These are phyloP conservation scores for Cinclus mexicanus DNA, from an alignment of 2,113 vertebrate species.

Conservation along the genomic window DNA sequence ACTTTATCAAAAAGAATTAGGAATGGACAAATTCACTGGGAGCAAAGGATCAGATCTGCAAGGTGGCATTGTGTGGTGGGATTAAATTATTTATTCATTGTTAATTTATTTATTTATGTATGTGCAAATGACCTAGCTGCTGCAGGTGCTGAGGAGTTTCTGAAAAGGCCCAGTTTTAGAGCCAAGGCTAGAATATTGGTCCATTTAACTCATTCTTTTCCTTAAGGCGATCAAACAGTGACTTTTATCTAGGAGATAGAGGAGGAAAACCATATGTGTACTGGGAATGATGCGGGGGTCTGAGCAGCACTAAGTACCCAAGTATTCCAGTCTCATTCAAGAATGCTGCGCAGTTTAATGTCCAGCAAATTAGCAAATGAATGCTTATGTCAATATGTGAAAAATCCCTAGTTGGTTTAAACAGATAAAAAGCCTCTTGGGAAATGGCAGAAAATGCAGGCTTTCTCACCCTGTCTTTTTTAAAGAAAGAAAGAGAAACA, in stretches of 20 bases:
- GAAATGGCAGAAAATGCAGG: conserved; percentile 63
- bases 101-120: conserved; percentile 88
- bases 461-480: conserved; percentile 46
- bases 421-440: conserved; percentile 72
- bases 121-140: conserved; percentile 81
- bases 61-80: conserved; percentile 78
- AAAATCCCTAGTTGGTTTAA: conserved; percentile 77
- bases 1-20: conserved; percentile 85
- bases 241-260: conserved; percentile 78
- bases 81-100: conserved; percentile 89
- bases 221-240: conserved; percentile 81
- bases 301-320: conserved; percentile 58
- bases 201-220: conserved; percentile 85
- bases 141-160: conserved; percentile 80
- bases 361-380: conserved; percentile 84
- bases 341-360: conserved; percentile 71
- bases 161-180: conserved; percentile 79
- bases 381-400: conserved; percentile 83
- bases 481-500: conserved; percentile 50
- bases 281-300: conserved; percentile 42
- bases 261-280: conserved; percentile 68
- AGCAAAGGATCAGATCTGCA: conserved; percentile 77
- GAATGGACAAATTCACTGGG: conserved; percentile 78
- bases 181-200: conserved; percentile 78
- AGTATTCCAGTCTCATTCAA: conserved; percentile 69